Evolutionary conservation across 2,797 vertebrate species (phyloP).

Genomic region (Sitta carolinensis): DNA sequence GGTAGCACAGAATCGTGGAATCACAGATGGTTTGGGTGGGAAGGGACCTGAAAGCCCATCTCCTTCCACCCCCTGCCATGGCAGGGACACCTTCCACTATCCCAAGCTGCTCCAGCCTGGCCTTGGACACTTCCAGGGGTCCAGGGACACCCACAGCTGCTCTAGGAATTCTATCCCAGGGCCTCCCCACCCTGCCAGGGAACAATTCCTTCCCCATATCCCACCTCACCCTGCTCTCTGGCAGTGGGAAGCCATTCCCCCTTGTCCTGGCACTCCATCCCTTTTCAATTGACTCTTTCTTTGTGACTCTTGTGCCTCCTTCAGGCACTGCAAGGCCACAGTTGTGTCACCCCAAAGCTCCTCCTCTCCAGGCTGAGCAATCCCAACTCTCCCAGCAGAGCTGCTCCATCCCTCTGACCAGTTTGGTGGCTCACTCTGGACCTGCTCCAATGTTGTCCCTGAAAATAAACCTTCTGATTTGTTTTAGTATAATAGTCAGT

Average conservation of each 20-base stretch:
- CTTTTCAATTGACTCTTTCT: rapidly evolving
- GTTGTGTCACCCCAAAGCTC: rapidly evolving
- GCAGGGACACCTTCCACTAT: not conserved
- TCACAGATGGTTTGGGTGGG: not conserved
- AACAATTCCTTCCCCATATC: not conserved
- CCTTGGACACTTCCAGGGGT: not conserved
- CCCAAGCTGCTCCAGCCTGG: not conserved
- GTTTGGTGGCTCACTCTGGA: not conserved
- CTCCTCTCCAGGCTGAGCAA: not conserved
- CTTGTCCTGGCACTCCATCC: rapidly evolving
- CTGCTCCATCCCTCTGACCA: not conserved
- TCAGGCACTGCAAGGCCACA: rapidly evolving
- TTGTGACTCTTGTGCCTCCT: rapidly evolving
- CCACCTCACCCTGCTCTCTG: not conserved
- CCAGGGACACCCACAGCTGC: not conserved
- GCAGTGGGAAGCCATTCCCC: not conserved
- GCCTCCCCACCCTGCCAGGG: not conserved
- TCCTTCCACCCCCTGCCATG: rapidly evolving
- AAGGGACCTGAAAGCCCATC: not conserved
- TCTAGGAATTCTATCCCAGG: not conserved
- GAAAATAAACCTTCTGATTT: too few species aligned
- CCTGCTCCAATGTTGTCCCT: not conserved
- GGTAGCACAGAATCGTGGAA: not conserved
- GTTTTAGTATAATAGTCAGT: too few species aligned
- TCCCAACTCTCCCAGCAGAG: not conserved